phyloP scores from a whole-genome alignment of 2,113 vertebrate species.

The Oreocharis arfaki region DNA sequence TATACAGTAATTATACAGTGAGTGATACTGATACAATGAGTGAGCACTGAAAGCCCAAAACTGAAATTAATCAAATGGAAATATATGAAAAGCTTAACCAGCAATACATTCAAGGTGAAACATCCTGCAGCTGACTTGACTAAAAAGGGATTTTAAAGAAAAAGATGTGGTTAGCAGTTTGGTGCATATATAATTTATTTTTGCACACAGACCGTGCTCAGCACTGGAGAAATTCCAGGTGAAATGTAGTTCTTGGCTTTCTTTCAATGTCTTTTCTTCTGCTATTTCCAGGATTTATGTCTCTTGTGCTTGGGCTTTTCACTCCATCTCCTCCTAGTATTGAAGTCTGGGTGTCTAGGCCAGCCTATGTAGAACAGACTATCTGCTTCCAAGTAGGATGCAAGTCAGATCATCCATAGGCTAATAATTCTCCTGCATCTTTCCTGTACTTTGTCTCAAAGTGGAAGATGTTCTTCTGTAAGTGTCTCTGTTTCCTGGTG shows the following conservation, averaged over 20 bases:
- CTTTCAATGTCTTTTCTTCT: not conserved
- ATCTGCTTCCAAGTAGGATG: not conserved
- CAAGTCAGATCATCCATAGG: not conserved
- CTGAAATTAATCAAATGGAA: not conserved
- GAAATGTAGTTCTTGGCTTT: not conserved
- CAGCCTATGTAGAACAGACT: not conserved
- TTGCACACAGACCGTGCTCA: not conserved
- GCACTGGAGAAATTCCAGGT: not conserved
- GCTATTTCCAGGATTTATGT: not conserved
- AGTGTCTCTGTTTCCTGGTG: not conserved
- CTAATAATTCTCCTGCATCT: not conserved
- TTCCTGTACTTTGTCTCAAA: not conserved
- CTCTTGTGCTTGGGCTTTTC: not conserved
- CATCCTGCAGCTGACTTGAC: not conserved
- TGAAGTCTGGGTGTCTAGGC: not conserved
- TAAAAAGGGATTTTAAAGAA: not conserved
- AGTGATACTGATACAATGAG: not conserved
- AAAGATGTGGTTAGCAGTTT: not conserved
- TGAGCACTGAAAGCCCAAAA: not conserved
- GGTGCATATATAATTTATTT: not conserved
- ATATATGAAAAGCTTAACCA: not conserved
- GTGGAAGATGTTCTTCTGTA: not conserved
- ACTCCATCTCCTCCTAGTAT: not conserved
- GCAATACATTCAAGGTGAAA: not conserved
- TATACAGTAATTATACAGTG: not conserved